These are phyloP conservation scores for Nineta flava DNA, from an alignment of 2,888 invertebrate species.

Conservation along the genomic window DNA sequence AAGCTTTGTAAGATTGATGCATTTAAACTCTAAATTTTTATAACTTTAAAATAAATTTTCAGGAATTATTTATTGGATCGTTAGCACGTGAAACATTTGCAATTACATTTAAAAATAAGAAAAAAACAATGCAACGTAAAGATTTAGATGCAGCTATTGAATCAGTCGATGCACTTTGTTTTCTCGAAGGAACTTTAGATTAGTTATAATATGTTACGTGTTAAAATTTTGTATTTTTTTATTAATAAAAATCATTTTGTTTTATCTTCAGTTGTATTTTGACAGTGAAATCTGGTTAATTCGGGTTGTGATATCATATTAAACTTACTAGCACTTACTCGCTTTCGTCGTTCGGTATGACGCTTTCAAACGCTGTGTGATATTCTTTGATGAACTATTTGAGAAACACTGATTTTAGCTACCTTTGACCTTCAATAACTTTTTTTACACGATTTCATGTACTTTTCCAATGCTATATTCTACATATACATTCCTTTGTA, in stretches of 20 bases:
- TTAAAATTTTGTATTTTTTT: constrained; percentile 4
- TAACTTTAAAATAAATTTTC: constrained; percentile 21
- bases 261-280: neutral
- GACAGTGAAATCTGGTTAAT: too few relatives aligned
- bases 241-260: neutral
- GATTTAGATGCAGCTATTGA: constrained; percentile 69
- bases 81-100: constrained; percentile 62
- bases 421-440: too few relatives aligned
- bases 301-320: too few relatives aligned
- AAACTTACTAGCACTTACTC: too few relatives aligned
- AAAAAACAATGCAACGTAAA: constrained; percentile 67
- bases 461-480: too few relatives aligned
- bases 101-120: constrained; percentile 54
- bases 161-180: constrained; percentile 62
- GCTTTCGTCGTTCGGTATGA: too few relatives aligned
- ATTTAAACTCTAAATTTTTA: constrained; percentile 4
- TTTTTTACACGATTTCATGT: too few relatives aligned
- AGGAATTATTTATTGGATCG: constrained; percentile 76
- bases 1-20: constrained; percentile 2
- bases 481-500: too few relatives aligned
- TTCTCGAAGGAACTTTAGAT: constrained; percentile 70
- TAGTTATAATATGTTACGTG: constrained; percentile 18
- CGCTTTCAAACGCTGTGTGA: too few relatives aligned
- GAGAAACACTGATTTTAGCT: too few relatives aligned
- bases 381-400: too few relatives aligned